Base-by-base conservation (phyloP, 2,797 vertebrate species). In the Vipera ursinii region DNA sequence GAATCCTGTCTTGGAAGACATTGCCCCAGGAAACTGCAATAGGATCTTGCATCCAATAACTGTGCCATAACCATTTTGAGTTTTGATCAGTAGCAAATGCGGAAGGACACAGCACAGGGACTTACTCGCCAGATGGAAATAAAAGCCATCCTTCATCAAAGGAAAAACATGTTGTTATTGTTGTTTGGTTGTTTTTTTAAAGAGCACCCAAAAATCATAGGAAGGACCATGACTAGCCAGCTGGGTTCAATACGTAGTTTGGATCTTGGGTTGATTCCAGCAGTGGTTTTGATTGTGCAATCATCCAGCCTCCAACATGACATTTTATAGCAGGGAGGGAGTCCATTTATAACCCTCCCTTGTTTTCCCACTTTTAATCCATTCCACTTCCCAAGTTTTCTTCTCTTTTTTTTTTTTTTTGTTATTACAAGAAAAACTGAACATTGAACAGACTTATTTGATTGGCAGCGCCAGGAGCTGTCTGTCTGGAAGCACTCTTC, bases 51-150 rank as follows among this genome's bases (percentile, higher is more conserved):
- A 85, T 38, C 86, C 65, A 65, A 17, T 26, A 57, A 89, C 38
- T 56, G 55, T 55, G 86, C 73, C 91, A 86, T 89, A 44, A 61
- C 93, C 87, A 69, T 91, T 89, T 69, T 89, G 86, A 92, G 89
- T 91, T 59, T 73, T 94, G 91, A 91, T 94, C 89, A 57, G 91
- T 89, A 90, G 89, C 91, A 92, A 92, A 88, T 90, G 69, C 57
- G 65, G 86, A 65, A 63, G 60, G 92, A 88, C 51, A 48, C 14
- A 87, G 85, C 57, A 85, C 48, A 85, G 20, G 57, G 60, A 60
- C 51, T 61, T 89, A 73, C 89, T 90, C 1, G 59, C 88, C 89
- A 91, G 85, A 51, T 82, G 86, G 59, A 88, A 94, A 92, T 90
- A 51, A 94, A 92, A 89, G 26, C 91, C 88, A 91, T 89, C 6